Conservation (phyloP, 2,113 vertebrate genomes). For the Capreolus pygargus region DNA sequence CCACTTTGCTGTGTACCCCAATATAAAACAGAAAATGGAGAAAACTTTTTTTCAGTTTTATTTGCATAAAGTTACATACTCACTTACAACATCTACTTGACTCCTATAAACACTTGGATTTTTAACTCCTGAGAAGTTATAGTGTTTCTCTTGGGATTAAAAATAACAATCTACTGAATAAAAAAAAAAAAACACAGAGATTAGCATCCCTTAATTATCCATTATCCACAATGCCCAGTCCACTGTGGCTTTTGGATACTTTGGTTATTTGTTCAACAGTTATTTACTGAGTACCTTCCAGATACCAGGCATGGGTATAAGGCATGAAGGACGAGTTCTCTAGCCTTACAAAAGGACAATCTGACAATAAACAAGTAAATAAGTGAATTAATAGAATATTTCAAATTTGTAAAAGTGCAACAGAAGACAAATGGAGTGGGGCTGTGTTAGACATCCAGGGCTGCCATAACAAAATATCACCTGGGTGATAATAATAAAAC, state of each 20-base stretch:
- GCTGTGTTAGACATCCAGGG: background rate
- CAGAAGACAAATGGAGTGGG: background rate
- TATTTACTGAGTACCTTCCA: background rate
- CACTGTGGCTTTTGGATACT: background rate
- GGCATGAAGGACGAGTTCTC: background rate
- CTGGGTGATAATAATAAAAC: background rate
- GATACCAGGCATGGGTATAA: background rate
- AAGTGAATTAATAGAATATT: background rate
- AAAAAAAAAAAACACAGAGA: background rate
- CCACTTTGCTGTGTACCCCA: background rate
- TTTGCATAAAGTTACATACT: background rate
- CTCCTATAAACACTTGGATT: background rate
- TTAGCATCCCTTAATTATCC: background rate
- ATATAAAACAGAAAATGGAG: background rate
- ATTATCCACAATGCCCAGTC: background rate
- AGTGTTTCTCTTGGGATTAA: background rate
- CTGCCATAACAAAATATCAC: background rate
- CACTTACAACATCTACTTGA: background rate
- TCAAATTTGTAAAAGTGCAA: background rate
- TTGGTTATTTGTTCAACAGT: background rate
- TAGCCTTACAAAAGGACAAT: background rate
- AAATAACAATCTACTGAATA: background rate
- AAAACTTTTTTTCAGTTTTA: background rate
- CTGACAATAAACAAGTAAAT: background rate
- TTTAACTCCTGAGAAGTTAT: background rate